Percentiles rank a stretch among this genome's conserved stretches.
phyloP scores from a whole-genome alignment of 2,113 vertebrate species.

The Gasterosteus aculeatus region DNA sequence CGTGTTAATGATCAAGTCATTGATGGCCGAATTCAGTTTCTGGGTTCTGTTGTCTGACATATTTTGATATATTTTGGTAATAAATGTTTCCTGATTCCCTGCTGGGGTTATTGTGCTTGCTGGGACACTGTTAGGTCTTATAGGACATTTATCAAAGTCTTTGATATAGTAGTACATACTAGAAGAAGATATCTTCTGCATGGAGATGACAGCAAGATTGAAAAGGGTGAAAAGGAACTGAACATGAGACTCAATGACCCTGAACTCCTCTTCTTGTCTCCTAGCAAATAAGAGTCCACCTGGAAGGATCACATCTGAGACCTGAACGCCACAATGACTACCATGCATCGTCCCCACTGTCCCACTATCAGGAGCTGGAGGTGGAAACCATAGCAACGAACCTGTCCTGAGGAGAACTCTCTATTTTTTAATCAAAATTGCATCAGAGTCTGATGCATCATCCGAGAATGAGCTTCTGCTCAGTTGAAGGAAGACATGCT shows the following conservation, averaged over 20 bases:
- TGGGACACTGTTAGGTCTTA: not conserved
- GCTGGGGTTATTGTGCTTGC: no score
- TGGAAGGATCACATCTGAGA: not conserved
- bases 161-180: not conserved
- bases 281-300: not conserved
- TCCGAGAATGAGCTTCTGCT: conserved; percentile 25
- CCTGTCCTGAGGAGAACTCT: conserved; percentile 41
- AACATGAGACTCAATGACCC: not conserved
- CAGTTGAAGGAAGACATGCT: conserved; percentile 7
- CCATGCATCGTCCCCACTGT: not conserved
- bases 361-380: conserved; percentile 16
- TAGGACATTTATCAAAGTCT: not conserved
- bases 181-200: not conserved
- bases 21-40: not conserved
- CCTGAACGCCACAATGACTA: conserved; percentile 6
- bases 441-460: conserved; percentile 32
- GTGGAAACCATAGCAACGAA: conserved; percentile 66
- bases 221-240: not conserved
- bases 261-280: conserved; percentile 1
- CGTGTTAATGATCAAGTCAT: not conserved
- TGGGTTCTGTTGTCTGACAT: not conserved
- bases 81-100: no score
- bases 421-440: conserved; percentile 38
- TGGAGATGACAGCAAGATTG: not conserved
- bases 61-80: no score